Conservation (phyloP, 2,888 invertebrate species). For the Tortrix viridana region DNA sequence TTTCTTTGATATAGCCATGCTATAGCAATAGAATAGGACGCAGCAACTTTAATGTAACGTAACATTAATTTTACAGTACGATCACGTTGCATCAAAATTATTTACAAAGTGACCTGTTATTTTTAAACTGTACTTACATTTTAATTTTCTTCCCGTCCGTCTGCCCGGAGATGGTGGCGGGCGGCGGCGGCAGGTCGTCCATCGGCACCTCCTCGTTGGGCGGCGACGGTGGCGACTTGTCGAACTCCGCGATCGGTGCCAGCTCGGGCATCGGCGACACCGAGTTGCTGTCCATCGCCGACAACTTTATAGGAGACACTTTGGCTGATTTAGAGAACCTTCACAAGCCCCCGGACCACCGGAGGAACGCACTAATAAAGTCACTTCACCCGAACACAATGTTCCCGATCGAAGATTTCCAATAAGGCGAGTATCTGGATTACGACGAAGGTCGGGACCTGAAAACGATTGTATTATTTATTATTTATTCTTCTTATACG, state of each 20-base stretch:
- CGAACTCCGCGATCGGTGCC: conserved; percentile 88
- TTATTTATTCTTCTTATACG: conserved; percentile 53
- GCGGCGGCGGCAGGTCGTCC: conserved; percentile 87
- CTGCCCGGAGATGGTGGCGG: conserved; percentile 80
- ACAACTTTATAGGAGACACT: conserved; percentile 84
- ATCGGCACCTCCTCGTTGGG: conserved; percentile 85
- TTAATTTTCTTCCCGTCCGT: conserved; percentile 83
- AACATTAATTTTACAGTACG: no score
- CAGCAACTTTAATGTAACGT: no score
- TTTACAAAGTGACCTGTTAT: no score
- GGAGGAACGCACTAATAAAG: conserved; percentile 52
- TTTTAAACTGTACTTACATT: conserved; percentile 64
- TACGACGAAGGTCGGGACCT: conserved; percentile 56
- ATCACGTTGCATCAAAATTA: no score
- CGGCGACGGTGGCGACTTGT: conserved; percentile 87
- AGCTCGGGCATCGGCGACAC: conserved; percentile 88
- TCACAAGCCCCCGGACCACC: conserved; percentile 59
- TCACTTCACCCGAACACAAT: conserved; percentile 35
- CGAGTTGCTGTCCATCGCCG: conserved; percentile 87
- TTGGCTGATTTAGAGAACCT: conserved; percentile 67
- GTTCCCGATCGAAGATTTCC: conserved; percentile 45
- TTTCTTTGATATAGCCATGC: no score
- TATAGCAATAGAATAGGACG: no score
- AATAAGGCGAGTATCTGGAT: conserved; percentile 53
- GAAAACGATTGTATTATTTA: conserved; percentile 60